These are phyloP conservation scores for Phrynosoma platyrhinos DNA, from an alignment of 2,113 vertebrate genomes.

Conservation along the genomic window DNA sequence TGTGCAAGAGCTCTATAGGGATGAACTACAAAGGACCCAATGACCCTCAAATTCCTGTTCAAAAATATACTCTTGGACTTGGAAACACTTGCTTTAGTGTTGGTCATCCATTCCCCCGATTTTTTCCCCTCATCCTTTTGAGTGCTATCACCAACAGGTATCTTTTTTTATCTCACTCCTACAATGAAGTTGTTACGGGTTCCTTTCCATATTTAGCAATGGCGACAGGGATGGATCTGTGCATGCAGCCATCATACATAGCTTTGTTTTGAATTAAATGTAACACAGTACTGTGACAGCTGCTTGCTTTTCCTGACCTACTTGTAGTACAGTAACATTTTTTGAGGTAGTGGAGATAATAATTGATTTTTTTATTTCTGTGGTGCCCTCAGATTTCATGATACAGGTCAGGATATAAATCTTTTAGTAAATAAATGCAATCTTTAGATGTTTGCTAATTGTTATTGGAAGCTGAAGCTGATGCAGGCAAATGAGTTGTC, in stretches of 20 bases:
- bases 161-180: background rate
- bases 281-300: background rate
- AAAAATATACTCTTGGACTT: background rate
- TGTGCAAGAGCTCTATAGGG: background rate
- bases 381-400: too few relatives aligned
- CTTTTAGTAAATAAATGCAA: background rate
- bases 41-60: background rate
- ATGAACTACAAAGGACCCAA: background rate
- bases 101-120: background rate
- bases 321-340: too few relatives aligned
- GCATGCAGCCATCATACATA: background rate
- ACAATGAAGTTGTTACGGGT: too few relatives aligned
- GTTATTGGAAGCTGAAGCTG: constrained; percentile 45
- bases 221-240: background rate
- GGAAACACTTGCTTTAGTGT: background rate
- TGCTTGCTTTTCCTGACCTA: background rate
- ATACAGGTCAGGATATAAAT: background rate
- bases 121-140: background rate
- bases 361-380: too few relatives aligned
- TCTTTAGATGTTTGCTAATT: background rate
- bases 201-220: background rate
- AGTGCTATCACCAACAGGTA: background rate
- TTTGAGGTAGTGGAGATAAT: background rate
- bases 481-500: constrained; percentile 68
- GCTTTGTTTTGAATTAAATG: background rate